Percentiles rank a stretch among this genome's conserved stretches.
These are phyloP conservation scores for Listronotus bonariensis DNA, from an alignment of 1,140 invertebrate species.

Conservation along the genomic window DNA sequence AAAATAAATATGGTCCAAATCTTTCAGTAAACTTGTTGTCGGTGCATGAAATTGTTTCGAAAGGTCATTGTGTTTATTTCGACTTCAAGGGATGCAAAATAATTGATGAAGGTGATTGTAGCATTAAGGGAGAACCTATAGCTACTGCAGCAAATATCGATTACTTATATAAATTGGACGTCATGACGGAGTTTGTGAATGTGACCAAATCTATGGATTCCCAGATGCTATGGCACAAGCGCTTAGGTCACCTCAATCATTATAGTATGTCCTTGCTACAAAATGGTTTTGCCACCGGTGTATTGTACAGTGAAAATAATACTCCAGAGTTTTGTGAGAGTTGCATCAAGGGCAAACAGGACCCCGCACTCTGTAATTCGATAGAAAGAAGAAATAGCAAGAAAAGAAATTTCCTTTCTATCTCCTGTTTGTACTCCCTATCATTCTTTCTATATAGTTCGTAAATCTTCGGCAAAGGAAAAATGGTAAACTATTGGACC, in stretches of 20 bases:
- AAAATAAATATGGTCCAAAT: slow-evolving; percentile 33
- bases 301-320: too few species aligned
- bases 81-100: slow-evolving; percentile 24
- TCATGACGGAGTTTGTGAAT: slow-evolving; percentile 6
- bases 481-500: too few species aligned
- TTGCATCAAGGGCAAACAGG: too few species aligned
- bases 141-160: slow-evolving; percentile 26
- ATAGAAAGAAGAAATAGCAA: too few species aligned
- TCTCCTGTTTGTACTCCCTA: too few species aligned
- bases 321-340: too few species aligned
- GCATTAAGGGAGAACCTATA: slow-evolving; percentile 23
- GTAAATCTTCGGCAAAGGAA: too few species aligned
- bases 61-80: slow-evolving; percentile 29
- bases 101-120: slow-evolving; percentile 18
- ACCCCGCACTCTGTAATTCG: too few species aligned
- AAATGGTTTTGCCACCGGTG: too few species aligned
- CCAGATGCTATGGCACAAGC: slow-evolving; percentile 36
- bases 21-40: slow-evolving; percentile 35
- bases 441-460: too few species aligned
- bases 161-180: slow-evolving; percentile 31
- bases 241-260: slow-evolving; percentile 35
- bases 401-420: too few species aligned
- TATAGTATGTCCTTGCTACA: slow-evolving; percentile 28
- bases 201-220: slow-evolving; percentile 3
- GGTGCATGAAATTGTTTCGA: slow-evolving; percentile 32